A percentile compares a stretch with the other conserved stretches of the same genome.
Conservation (phyloP, 2,113 vertebrate species). For the Limnothrissa miodon region DNA sequence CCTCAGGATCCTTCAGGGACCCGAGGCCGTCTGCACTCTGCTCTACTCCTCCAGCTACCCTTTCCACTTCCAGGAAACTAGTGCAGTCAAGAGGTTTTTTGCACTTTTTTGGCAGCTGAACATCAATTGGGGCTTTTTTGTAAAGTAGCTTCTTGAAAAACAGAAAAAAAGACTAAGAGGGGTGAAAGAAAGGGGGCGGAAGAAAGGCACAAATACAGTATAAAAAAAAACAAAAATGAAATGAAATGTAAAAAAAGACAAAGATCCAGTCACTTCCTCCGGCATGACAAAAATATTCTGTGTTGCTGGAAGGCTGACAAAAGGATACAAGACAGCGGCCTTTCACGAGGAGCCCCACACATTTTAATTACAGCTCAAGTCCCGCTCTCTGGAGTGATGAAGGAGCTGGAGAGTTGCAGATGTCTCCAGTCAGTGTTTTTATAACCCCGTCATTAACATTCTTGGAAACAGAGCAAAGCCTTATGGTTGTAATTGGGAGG, state of each 20-base stretch:
- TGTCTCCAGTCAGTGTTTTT: conserved; percentile 51
- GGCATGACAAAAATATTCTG: conserved; percentile 44
- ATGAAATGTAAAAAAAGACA: conserved; percentile 12
- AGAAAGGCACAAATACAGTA: neutral
- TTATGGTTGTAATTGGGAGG: conserved; percentile 48
- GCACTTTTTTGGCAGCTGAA: conserved; percentile 30
- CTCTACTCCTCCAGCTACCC: conserved; percentile 22
- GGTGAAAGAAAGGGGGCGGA: neutral
- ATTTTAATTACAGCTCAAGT: conserved; percentile 49
- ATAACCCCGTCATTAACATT: conserved; percentile 51
- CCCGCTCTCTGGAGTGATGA: conserved; percentile 45
- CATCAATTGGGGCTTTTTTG: conserved; percentile 23
- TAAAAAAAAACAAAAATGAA: neutral
- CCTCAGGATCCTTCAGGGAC: conserved; percentile 40
- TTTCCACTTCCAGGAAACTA: conserved; percentile 49
- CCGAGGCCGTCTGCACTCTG: conserved; percentile 42
- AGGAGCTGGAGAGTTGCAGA: conserved; percentile 46
- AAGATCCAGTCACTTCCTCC: conserved; percentile 40
- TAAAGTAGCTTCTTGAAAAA: conserved; percentile 19
- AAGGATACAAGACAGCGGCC: conserved; percentile 26
- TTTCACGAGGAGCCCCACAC: conserved; percentile 43
- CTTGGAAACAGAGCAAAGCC: conserved; percentile 43
- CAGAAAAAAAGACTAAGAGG: neutral
- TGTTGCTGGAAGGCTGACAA: conserved; percentile 34
- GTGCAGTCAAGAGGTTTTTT: conserved; percentile 31